Evolutionary conservation across 2,797 vertebrate species (phyloP).

Genomic region (Parauchenoglanis punctatus): DNA sequence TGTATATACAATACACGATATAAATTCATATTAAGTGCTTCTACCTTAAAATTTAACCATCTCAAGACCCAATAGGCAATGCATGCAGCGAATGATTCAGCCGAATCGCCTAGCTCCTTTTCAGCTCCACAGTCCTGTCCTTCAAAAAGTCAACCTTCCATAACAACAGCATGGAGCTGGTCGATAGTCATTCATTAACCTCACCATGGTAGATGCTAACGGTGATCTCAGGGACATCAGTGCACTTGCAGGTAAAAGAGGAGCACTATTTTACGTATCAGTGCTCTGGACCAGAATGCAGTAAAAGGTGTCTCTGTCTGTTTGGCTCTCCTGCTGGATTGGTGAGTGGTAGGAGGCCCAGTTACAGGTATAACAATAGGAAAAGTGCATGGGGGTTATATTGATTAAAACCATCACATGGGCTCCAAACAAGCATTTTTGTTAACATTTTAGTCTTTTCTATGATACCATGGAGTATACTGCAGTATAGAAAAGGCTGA

Average conservation of each 20-base stretch:
- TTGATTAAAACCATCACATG: background rate
- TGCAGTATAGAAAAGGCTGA: background rate
- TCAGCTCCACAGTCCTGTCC: slow-evolving; percentile 38
- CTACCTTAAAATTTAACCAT: background rate
- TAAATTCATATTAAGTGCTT: background rate
- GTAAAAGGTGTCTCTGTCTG: background rate
- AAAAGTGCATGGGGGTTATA: background rate
- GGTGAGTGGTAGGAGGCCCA: background rate
- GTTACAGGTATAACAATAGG: background rate
- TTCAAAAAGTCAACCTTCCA: slow-evolving; percentile 48
- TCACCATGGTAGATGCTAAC: slow-evolving; percentile 27
- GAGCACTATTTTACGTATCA: slow-evolving; percentile 3
- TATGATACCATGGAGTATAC: background rate
- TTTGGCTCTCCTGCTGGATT: background rate
- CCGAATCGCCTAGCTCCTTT: background rate
- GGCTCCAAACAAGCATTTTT: background rate
- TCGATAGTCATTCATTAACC: slow-evolving; percentile 58
- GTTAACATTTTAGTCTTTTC: background rate
- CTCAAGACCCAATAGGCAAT: background rate
- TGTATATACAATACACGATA: background rate
- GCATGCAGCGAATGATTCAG: slow-evolving; percentile 1
- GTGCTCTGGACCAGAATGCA: background rate
- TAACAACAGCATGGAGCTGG: slow-evolving; percentile 37
- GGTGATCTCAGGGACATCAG: slow-evolving; percentile 19
- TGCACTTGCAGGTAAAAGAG: slow-evolving; percentile 10